Evolutionary conservation across 92 coral and sea anemone species (phyloP).

Genomic region (Galaxea fascicularis): DNA sequence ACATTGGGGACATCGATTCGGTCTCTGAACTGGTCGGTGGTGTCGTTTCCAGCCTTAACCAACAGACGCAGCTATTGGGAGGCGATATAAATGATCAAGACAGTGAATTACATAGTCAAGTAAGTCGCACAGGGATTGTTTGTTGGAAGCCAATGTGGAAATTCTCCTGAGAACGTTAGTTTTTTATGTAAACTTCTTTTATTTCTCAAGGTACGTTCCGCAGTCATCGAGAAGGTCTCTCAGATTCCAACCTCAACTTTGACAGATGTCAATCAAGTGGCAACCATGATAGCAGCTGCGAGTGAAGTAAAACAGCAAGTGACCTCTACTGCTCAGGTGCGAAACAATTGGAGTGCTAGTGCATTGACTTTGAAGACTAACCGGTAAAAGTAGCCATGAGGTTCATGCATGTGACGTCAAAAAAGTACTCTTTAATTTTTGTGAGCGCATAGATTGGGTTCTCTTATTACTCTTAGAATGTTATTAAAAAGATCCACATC

Average conservation of each 20-base stretch:
- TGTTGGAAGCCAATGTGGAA: not conserved
- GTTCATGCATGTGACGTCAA: too few species aligned
- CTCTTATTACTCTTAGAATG: too few species aligned
- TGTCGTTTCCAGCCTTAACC: constrained; percentile 54
- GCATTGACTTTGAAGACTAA: not conserved
- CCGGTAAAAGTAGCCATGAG: not conserved
- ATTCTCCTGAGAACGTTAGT: not conserved
- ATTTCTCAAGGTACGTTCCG: constrained; percentile 53
- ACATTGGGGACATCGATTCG: constrained; percentile 66
- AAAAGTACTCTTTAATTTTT: too few species aligned
- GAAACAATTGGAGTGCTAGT: not conserved
- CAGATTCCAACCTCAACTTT: constrained; percentile 54
- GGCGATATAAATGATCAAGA: constrained; percentile 1
- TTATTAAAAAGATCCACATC: too few species aligned
- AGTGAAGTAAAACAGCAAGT: constrained; percentile 61
- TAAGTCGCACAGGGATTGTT: not conserved
- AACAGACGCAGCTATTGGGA: constrained; percentile 25
- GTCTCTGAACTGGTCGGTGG: constrained; percentile 75
- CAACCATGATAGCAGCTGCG: constrained; percentile 64
- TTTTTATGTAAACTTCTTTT: not conserved
- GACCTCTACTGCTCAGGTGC: constrained; percentile 70
- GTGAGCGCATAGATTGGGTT: too few species aligned
- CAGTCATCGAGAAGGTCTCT: constrained; percentile 64
- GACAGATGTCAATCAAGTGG: constrained; percentile 65
- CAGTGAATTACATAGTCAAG: constrained; percentile 20